Base-by-base conservation (phyloP, 2,113 vertebrate species). In the Solea senegalensis region DNA sequence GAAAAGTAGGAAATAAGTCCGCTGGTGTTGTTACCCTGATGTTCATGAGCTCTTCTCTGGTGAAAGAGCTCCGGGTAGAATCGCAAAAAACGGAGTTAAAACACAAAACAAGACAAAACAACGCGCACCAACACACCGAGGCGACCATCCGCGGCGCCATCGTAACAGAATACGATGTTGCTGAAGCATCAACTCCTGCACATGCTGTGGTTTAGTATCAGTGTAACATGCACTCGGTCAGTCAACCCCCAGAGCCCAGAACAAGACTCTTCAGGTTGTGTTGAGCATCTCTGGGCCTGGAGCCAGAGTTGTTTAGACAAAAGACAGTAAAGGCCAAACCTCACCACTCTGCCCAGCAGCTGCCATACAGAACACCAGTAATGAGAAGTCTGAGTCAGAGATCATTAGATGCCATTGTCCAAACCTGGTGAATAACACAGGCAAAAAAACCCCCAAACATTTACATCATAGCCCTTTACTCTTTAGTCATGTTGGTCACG, bases 241-340 rank as follows among this genome's bases (percentile, higher is more conserved):
- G 80, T 83, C 87, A 72, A 27, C 71, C 64, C 74, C 71, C 45
- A 26, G 64, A 74, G 69, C 61, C 64, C 57, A 74, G 28, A 71
- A 60, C 76, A 70, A 56, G 54, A 83, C 60, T 62, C 66, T 70
- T 80, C 68, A 76, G 81, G 77, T 73, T 74, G 70, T 69, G 34
- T 61, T 70, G 77, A 72, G 70, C 65, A 65, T 88, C 87, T 82
- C 80, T 74, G 79, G 86, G 88, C 83, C 15, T 43, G 8, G 56
- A 63, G 85, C 85, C 89, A 89, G 73, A 74, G 46, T 53, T 64
- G 66, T 81, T 74, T 44, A 72, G 75, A 87, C 71, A 76, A 67
- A 69, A 74, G 81, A 88, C 74, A 82, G 60, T 61, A 54, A 78
- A n/a, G 52, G 72, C 74, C 61, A 75, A 74, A 83, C 76, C 75